Evolutionary conservation across 2,888 invertebrate genomes (phyloP).

Genomic region (Zonitis immaculata): DNA sequence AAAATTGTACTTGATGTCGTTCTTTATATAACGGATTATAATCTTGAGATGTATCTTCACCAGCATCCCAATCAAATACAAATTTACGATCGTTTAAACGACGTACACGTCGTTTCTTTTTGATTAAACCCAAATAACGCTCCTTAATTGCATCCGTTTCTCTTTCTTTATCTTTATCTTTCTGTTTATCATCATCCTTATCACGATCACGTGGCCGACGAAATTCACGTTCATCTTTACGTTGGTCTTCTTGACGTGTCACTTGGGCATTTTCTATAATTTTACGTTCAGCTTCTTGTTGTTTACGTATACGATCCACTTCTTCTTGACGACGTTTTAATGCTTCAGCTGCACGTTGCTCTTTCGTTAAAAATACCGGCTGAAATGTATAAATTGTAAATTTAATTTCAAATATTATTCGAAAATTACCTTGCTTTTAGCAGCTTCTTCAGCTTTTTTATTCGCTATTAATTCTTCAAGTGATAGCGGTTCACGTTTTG

Average conservation of each 20-base stretch:
- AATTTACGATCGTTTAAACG: conserved; percentile 97
- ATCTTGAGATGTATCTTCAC: conserved; percentile 97
- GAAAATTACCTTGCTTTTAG: conserved; percentile 70
- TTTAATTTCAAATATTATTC: background rate
- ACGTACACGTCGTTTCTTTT: conserved; percentile 88
- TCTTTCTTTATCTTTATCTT: conserved; percentile 81
- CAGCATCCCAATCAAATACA: conserved; percentile 99
- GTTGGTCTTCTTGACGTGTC: conserved; percentile 36
- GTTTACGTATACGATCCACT: conserved; percentile 73
- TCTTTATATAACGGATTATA: conserved; percentile 97
- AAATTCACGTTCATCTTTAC: conserved; percentile 42
- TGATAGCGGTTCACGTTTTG: conserved; percentile 82
- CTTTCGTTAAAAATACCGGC: conserved; percentile 95
- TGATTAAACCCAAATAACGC: conserved; percentile 87
- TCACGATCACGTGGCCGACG: conserved; percentile 49
- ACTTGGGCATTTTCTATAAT: conserved; percentile 38
- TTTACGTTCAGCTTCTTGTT: conserved; percentile 61
- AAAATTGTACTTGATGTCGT: conserved; percentile 95
- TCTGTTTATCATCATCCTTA: conserved; percentile 54
- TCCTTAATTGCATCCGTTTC: conserved; percentile 95
- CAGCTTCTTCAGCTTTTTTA: conserved; percentile 94
- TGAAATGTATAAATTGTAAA: conserved; percentile 35
- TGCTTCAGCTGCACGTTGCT: conserved; percentile 88
- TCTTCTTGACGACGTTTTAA: conserved; percentile 84
- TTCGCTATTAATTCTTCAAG: conserved; percentile 93